Evolutionary conservation across 1,140 invertebrate species (phyloP), one percentile per base, ranked within the genome.

Genomic region (Heliconius congener): DNA sequence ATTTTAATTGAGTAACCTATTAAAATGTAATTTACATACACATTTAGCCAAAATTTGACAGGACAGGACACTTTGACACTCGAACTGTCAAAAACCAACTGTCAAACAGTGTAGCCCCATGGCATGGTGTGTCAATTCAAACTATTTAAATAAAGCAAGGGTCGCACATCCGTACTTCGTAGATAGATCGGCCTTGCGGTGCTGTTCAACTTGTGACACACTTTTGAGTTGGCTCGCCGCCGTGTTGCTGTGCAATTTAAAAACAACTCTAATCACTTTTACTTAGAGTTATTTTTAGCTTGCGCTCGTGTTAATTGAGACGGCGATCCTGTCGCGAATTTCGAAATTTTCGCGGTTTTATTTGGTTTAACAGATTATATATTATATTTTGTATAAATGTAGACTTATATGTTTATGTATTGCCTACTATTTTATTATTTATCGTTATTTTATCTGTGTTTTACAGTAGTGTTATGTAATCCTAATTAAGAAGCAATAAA

Each of bases 201-300:
- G 90, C 87, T 91, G 84, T 92, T 93, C 90, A 92, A 94, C 90
- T 92, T 86, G 87, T 94, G 92, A 94, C 92, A 94, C 87, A 94
- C 90, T 93, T 94, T 92, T 90, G 88, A 92, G 83, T 93, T 94
- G 92, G 92, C 92, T 91, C 85, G 85, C 87, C 87, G 91, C 91
- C 92, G 87, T 87, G 80, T 66, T 55, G 30, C 57, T 72, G 55
- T 78, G 79, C 90, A 88, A 84, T 74, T 75, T 72, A 86, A 87
- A 88, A 81, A 73, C 80, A 81, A 85, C 86, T 83, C 83, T 93
- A 88, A 52, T 82, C 18, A 39, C 77, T 23, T 78, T 76, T 3
- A 71, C 37, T 78, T 89, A 90, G 86, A 73, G 85, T 78, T 79
- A 73, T 73, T 85, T 84, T 89, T 89, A 71, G 37, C 57, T 70